Base-by-base conservation (phyloP, 2,888 invertebrate genomes). In the Apamea monoglypha region DNA sequence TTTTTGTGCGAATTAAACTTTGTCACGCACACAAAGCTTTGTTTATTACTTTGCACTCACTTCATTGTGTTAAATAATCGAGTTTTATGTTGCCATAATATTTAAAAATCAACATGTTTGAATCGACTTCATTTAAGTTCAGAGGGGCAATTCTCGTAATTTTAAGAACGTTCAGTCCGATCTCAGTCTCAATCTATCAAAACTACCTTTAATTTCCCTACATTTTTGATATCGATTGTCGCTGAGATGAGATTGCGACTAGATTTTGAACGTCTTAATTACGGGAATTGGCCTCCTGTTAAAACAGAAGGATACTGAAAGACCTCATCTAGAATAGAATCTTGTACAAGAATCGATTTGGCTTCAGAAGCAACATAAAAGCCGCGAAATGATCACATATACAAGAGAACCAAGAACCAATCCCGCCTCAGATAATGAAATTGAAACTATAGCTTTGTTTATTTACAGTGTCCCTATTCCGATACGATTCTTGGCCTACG, bases 21-120 rank as follows among this genome's bases (percentile, higher is more conserved):
- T 50, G 73, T 70, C 83, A 83, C 82, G 86, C 86, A 77, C 36
- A 47, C 4, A 40, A 47, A 18, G 12, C 66, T 81, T 73, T 66
- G n/a, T 63, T 61, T 53, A 78, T 78, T 72, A 84, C n/a, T 56
- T 36, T 47, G 44, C 36, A 78, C 44, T 69, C n/a, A 80, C 40
- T 64, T 50, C 7, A 82, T 76, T 63, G 83, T 82, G 44, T 68
- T 47, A 40, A 63, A 74, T 71, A 84, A 68, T 64, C 16, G 10
- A 64, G n/a, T 36, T 80, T 47, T 32, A 16, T 66, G 64, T 18
- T 64, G 40, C 2, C 18, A 7, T 44, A 16, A 40, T 59, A 47
- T 53, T 61, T 8, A 0, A 44, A 36, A 69, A 63, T 14, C 16
- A 69, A 76, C 69, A 77, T 50, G 36, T 21, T n/a, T 77, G 16